Evolutionary conservation across 2,797 vertebrate genomes (phyloP).

Genomic region (Lagorchestes hirsutus): DNA sequence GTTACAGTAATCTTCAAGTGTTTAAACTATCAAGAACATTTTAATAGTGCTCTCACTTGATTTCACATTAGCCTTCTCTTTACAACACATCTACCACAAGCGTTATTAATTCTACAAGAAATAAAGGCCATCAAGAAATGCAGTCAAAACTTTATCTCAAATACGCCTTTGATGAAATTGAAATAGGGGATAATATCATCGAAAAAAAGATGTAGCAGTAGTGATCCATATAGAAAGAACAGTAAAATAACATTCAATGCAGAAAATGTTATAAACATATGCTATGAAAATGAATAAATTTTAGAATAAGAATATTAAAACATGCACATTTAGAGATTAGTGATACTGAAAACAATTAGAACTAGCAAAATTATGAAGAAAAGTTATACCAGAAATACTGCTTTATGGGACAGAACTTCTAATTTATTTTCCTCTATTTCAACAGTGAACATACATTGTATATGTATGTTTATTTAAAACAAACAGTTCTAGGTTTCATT

Average conservation of each 20-base stretch:
- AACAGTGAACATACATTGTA: not conserved
- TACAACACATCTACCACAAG: conserved; percentile 81
- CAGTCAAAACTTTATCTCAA: not conserved
- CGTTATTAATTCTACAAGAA: conserved; percentile 61
- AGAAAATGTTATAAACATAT: not conserved
- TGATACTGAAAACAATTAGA: not conserved
- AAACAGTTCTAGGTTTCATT: not conserved
- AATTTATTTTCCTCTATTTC: not conserved
- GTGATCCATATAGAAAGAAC: not conserved
- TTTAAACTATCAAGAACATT: conserved; percentile 85
- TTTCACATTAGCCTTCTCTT: conserved; percentile 87
- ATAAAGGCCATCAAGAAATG: not conserved
- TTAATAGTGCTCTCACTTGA: conserved; percentile 83
- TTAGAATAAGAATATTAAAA: not conserved
- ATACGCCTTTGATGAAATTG: not conserved
- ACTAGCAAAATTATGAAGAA: not conserved
- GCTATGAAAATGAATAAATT: not conserved
- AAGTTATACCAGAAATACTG: not conserved
- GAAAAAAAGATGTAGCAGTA: conserved; percentile 22
- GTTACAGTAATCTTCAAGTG: conserved; percentile 85
- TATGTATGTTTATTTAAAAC: not conserved
- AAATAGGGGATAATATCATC: conserved; percentile 40
- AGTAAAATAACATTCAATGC: not conserved
- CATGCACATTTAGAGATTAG: not conserved
- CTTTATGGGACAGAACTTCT: not conserved